Base-by-base conservation (phyloP, 2,888 invertebrate species). In the Drosophila rellima region DNA sequence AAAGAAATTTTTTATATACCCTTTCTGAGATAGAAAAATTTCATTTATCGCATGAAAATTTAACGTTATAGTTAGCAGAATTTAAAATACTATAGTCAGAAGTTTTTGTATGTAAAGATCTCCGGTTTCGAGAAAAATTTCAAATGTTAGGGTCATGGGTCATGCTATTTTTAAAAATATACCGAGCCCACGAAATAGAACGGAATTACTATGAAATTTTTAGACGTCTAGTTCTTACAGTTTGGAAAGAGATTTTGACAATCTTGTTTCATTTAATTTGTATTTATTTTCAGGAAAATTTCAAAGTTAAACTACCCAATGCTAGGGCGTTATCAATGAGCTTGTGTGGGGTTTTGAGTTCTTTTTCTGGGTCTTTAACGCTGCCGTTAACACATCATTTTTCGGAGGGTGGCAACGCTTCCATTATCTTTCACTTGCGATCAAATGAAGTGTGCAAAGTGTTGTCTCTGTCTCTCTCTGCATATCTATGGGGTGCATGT, bases 341-440 rank as follows among this genome's bases (percentile, higher is more conserved):
- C 31, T 51, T 59, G 23, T 39, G 39, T 61, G 20, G 37, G 61
- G 31, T 42, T 54, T 31, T 13, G 29, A 40, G n/a, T 54, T 42
- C 31, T 48, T 61, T 50, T 61, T 62, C 63, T 66, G 63, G 74
- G 54, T 80, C 83, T 88, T 83, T 86, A 86, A 80, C 89, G 71
- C 89, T 70, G 80, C 72, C 88, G 78, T 86, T 86, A 89, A 71
- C 85, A 86, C 90, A 82, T 88, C 80, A 86, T 89, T 86, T 89
- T 70, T 52, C 65, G 78, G 63, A 55, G 66, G 57, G 51, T 61
- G 57, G 54, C 63, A 56, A 55, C 55, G 31, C 31, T 44, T 63
- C 80, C 80, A 89, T 89, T 85, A 85, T 85, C 85, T 88, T 88
- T 78, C 88, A 70, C 78, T 85, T 88, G 86, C 87, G 90, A 89